Percentiles rank a stretch among this genome's conserved stretches.
Conservation (phyloP, 2,888 invertebrate genomes). For the Eremobia ochroleuca region DNA sequence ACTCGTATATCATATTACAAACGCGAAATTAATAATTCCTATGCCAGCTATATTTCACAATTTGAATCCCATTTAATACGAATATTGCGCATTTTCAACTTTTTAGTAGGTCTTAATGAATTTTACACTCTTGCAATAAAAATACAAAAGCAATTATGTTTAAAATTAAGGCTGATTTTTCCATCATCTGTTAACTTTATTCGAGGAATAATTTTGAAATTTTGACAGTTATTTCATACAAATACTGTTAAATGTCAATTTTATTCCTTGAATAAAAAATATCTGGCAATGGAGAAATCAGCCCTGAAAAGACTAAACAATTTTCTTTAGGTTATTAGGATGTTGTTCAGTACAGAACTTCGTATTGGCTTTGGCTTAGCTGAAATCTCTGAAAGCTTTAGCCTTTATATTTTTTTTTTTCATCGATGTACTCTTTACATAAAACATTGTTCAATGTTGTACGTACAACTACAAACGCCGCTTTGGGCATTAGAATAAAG, state of each 20-base stretch:
- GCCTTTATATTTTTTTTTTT: not conserved
- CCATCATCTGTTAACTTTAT: no score
- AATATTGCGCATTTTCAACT: slow-evolving; percentile 53
- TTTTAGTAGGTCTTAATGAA: slow-evolving; percentile 44
- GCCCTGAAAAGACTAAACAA: slow-evolving; percentile 17
- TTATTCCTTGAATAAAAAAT: no score
- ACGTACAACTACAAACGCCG: slow-evolving; percentile 13
- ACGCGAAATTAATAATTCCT: slow-evolving; percentile 75
- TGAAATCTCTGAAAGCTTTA: slow-evolving; percentile 24
- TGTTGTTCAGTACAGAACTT: slow-evolving; percentile 22
- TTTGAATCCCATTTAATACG: slow-evolving; percentile 67
- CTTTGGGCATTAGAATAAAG: slow-evolving; percentile 30
- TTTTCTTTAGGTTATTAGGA: not conserved
- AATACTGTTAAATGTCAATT: no score
- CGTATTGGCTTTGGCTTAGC: slow-evolving; percentile 3
- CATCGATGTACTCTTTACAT: not conserved
- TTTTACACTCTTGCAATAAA: slow-evolving; percentile 34
- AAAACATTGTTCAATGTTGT: slow-evolving; percentile 1
- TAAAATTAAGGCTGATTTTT: no score
- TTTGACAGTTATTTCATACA: no score
- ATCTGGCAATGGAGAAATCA: no score
- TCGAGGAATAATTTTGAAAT: no score
- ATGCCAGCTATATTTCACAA: slow-evolving; percentile 68
- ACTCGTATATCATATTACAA: slow-evolving; percentile 70
- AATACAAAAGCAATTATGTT: slow-evolving; percentile 12